phyloP scores from a whole-genome alignment of 2,888 invertebrate species.

The Teleiodes luculella region DNA sequence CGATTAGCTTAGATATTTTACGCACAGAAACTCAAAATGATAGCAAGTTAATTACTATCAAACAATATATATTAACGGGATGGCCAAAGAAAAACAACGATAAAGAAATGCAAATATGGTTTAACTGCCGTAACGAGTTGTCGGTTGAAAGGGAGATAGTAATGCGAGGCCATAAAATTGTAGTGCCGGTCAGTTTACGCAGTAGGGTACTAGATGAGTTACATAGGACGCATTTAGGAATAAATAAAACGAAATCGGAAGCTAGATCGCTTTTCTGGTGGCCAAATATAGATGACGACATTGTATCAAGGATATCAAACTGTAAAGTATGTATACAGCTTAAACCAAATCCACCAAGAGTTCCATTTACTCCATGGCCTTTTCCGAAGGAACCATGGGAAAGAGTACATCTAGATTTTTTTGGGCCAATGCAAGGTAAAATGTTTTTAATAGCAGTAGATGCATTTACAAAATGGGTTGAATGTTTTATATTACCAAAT shows the following conservation, averaged over 20 bases:
- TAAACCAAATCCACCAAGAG: neutral
- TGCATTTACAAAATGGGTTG: slow-evolving; percentile 1
- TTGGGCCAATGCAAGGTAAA: neutral
- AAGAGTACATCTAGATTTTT: neutral
- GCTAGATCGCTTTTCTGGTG: slow-evolving; percentile 2
- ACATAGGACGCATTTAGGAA: neutral
- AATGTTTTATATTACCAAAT: neutral
- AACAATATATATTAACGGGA: neutral
- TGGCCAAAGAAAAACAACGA: neutral
- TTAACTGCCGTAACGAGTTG: neutral
- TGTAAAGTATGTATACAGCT: neutral
- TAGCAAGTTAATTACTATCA: neutral
- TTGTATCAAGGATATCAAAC: neutral
- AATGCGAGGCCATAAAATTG: slow-evolving; percentile 2
- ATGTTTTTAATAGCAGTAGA: neutral
- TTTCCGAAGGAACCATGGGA: neutral
- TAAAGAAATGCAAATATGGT: neutral
- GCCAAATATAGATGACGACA: neutral
- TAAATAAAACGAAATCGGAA: slow-evolving; percentile 3
- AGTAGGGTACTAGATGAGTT: neutral
- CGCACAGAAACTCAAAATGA: neutral
- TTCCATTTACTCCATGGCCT: slow-evolving; percentile 1
- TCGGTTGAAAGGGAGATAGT: neutral
- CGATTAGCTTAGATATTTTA: no score
- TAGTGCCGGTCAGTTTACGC: neutral